Base-by-base conservation (phyloP, 2,888 invertebrate species). In the Tenodera sinensis region DNA sequence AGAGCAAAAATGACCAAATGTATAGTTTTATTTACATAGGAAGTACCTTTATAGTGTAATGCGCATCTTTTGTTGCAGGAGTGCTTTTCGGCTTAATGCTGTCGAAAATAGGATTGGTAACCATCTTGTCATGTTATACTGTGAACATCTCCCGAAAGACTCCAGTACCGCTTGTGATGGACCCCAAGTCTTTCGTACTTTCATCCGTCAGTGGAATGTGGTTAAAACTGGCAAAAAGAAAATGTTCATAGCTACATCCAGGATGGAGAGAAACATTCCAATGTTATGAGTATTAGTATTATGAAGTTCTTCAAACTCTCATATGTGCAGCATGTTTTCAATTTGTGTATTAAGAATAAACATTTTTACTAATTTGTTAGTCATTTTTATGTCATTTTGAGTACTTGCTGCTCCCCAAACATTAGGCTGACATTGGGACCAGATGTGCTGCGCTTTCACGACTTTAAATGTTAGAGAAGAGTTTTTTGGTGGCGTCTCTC, bases 1-100 rank as follows among this genome's bases (percentile, higher is more conserved):
- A 83, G 34, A 83, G 34, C 27, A 88, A 86, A 42, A 42, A 82
- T 42, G 12, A 42, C 42, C 0, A 12, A 42, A 42, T 42, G 42
- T 42, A 42, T 42, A 42, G 42, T 12, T 9, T 42, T 42, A 12
- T 6, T 0, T 34, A 34, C 34, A 34, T 34, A 34, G 34, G 34
- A 8, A 7, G 8, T 34, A 34, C 34, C 34, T 34, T 30, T 34
- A 34, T n/a, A 83, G 28, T 83, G 14, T 27, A 88, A 6, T 28
- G 82, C 28, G 28, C 34, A 88, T 34, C 83, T 85, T 90, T 81
- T 87, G 83, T 91, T 90, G 3, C 91, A 93, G 93, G 92, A 47
- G 91, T 91, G 89, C 91, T 92, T 88, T 93, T 92, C 85, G 93
- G 92, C 2, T 91, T 91, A 83, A 91, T 91, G 88, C 93, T 93